Evolutionary conservation across 2,888 invertebrate genomes (phyloP).

Genomic region (Eremobia ochroleuca): DNA sequence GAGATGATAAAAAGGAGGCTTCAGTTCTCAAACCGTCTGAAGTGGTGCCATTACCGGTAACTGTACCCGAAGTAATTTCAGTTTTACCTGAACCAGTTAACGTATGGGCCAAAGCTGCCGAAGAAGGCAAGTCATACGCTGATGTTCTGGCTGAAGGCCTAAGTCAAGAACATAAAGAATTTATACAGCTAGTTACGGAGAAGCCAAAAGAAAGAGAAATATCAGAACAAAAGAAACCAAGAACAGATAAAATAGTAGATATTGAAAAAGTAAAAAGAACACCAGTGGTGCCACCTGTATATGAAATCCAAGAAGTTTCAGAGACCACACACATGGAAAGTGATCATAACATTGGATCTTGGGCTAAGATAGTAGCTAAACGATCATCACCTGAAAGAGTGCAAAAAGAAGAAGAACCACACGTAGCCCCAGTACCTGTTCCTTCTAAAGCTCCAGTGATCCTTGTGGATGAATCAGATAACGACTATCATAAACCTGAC

Average conservation of each 20-base stretch:
- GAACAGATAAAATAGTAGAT: slow-evolving; percentile 41
- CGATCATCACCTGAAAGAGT: slow-evolving; percentile 80
- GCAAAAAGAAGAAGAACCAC: slow-evolving; percentile 68
- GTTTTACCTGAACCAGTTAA: slow-evolving; percentile 74
- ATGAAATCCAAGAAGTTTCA: slow-evolving; percentile 32
- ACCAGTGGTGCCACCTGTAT: not conserved
- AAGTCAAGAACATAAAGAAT: slow-evolving; percentile 66
- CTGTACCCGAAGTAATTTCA: slow-evolving; percentile 37
- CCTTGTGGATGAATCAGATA: slow-evolving; percentile 81
- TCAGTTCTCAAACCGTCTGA: slow-evolving; percentile 48
- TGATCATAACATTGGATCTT: slow-evolving; percentile 75
- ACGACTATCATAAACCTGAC: slow-evolving; percentile 75
- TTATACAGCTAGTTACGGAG: slow-evolving; percentile 51
- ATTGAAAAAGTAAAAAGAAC: slow-evolving; percentile 16
- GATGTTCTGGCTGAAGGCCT: slow-evolving; percentile 91
- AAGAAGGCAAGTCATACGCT: slow-evolving; percentile 93
- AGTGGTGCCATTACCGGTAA: slow-evolving; percentile 3
- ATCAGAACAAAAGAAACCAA: slow-evolving; percentile 27
- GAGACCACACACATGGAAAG: slow-evolving; percentile 48
- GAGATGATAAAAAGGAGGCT: slow-evolving; percentile 77
- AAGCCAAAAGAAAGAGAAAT: slow-evolving; percentile 56
- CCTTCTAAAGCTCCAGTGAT: slow-evolving; percentile 79
- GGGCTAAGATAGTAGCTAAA: slow-evolving; percentile 87
- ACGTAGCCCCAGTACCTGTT: slow-evolving; percentile 48
- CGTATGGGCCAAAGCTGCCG: slow-evolving; percentile 88